Conservation (phyloP, 1,140 invertebrate genomes). For the Drosophila ohnishii region DNA sequence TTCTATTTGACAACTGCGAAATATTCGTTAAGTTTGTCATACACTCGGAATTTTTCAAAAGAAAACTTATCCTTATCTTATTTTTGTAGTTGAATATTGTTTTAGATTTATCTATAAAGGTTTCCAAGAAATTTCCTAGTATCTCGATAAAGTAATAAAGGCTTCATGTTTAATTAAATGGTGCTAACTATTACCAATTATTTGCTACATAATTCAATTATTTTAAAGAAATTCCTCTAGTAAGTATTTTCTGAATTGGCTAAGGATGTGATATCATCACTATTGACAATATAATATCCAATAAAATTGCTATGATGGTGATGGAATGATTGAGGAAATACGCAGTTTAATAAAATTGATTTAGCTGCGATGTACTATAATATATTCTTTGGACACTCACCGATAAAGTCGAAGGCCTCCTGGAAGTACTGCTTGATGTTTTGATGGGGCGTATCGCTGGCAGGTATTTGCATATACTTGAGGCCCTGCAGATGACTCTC, state of each 20-base stretch:
- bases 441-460: conserved; percentile 92
- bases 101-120: background rate
- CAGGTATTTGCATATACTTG: conserved; percentile 92
- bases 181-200: background rate
- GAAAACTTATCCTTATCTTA: background rate
- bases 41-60: background rate
- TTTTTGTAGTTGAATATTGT: background rate
- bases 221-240: background rate
- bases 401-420: conserved; percentile 95
- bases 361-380: background rate
- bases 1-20: background rate
- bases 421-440: conserved; percentile 97
- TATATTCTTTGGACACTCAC: conserved; percentile 85
- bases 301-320: background rate
- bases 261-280: conserved; percentile 4
- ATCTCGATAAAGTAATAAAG: background rate
- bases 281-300: background rate
- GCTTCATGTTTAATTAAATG: no score
- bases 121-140: background rate
- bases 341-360: conserved; percentile 4
- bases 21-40: conserved; percentile 2
- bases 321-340: conserved; percentile 2
- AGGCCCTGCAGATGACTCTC: conserved; percentile 89
- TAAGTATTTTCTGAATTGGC: background rate
- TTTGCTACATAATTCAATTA: background rate